Percentiles rank a stretch among this genome's conserved stretches.
Evolutionary conservation across 2,888 invertebrate genomes (phyloP).

Genomic region (Ophion slaviceki): DNA sequence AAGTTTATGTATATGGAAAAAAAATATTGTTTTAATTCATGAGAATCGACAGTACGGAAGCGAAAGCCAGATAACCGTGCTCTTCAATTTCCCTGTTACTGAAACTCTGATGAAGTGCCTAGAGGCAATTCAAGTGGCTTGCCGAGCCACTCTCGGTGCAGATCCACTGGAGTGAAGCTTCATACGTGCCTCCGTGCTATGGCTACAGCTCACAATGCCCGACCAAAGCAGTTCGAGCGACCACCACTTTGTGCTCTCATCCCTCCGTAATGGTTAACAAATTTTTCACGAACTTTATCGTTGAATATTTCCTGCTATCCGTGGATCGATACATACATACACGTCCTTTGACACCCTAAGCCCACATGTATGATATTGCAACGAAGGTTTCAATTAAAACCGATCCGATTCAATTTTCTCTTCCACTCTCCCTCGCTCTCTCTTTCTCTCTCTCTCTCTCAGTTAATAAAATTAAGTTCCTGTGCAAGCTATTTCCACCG

Average conservation of each 20-base stretch:
- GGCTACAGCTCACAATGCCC: slow-evolving; percentile 6
- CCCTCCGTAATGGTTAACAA: slow-evolving; percentile 33
- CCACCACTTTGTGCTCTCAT: background rate
- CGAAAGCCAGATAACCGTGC: slow-evolving; percentile 4
- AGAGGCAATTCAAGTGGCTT: slow-evolving; percentile 2
- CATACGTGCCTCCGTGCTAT: background rate
- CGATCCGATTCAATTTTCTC: slow-evolving; percentile 53
- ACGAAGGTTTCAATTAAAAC: slow-evolving; percentile 54
- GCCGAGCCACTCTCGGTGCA: slow-evolving; percentile 40
- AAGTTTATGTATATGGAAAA: background rate
- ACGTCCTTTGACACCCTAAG: slow-evolving; percentile 20
- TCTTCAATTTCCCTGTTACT: slow-evolving; percentile 10
- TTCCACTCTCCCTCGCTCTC: background rate
- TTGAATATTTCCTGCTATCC: slow-evolving; percentile 20
- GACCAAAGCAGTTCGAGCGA: slow-evolving; percentile 28
- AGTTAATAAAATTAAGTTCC: slow-evolving; percentile 54
- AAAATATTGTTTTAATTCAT: slow-evolving; percentile 36
- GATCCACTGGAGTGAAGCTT: slow-evolving; percentile 18
- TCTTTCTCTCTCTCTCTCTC: slow-evolving; percentile 19
- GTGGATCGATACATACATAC: background rate
- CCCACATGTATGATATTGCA: slow-evolving; percentile 32
- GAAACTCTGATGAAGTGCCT: slow-evolving; percentile 8
- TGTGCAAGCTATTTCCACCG: slow-evolving; percentile 36
- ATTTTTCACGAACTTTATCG: slow-evolving; percentile 51
- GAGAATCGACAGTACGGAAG: slow-evolving; percentile 31